Evolutionary conservation across 2,888 invertebrate species (phyloP), one percentile per base, ranked within the genome.

Genomic region (Zeuzera pyrina): DNA sequence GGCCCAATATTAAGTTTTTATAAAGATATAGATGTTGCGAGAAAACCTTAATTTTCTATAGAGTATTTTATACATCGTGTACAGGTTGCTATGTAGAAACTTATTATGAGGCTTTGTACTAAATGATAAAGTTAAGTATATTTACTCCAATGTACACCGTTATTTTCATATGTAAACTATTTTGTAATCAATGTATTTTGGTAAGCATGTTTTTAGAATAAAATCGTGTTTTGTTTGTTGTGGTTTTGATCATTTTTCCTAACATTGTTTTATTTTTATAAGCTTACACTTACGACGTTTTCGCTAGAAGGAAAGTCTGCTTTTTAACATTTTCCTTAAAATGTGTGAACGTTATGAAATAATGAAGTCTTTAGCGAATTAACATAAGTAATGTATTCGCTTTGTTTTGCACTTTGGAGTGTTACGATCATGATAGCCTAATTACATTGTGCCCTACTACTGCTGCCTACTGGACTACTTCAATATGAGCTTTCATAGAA

Each of bases 151-250:
- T 58, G 57, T 66, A 63, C 49, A 52, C 56, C 43, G 36, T 33
- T 24, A 31, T 16, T 32, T 47, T 45, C 50, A 47, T 50, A 52
- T 33, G 30, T 46, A 47, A 47, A 40, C 45, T 39, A 39, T 52
- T 50, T 52, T 57, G 49, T 55, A 54, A 30, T 61, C 50, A 43
- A 45, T 64, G 60, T 67, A 63, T 53, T 54, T 57, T 45, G 49
- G 51, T 52, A 22, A 62, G 78, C 78, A 77, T 79, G 79, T 76
- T 69, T 57, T 15, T 65, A 64, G 59, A 78, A 78, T 78, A 79
- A 49, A 57, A 52, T n/a, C 45, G 65, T 78, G 71, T 77, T 79
- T 78, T 79, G 78, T 81, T 79, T 69, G 73, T 69, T 67, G 76
- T 81, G 69, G 77, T 83, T 83, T 83, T 34, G 38, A 34, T 71